These are phyloP conservation scores for Junco hyemalis DNA, from an alignment of 2,113 vertebrate species.

Conservation along the genomic window DNA sequence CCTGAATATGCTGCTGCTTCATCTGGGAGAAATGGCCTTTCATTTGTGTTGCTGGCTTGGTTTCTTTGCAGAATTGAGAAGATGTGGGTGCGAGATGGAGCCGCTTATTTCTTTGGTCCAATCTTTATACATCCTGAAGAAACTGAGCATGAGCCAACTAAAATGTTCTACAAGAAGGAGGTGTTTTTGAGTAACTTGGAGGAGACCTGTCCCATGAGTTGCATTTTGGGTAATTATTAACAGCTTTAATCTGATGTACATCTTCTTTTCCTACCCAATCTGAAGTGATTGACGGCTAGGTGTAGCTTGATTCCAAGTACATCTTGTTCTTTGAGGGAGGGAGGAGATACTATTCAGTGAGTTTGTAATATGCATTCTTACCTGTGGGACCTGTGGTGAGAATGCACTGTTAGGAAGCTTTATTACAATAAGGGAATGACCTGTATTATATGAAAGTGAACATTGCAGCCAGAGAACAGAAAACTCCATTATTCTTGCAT, in stretches of 20 bases:
- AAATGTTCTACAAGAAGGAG: constrained; percentile 99
- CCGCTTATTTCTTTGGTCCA: constrained; percentile 95
- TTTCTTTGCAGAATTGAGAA: constrained; percentile 84
- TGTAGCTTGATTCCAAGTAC: background rate
- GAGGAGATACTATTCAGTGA: background rate
- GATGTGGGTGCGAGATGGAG: constrained; percentile 97
- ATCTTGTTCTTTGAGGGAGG: background rate
- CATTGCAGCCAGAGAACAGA: background rate
- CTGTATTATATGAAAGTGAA: background rate
- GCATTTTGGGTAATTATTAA: constrained; percentile 87
- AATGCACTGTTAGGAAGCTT: background rate
- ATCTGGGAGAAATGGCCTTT: background rate
- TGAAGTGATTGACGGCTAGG: background rate
- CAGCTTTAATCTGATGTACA: background rate
- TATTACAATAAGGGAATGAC: background rate
- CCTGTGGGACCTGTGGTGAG: background rate
- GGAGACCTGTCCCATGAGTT: constrained; percentile 95
- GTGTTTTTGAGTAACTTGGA: constrained; percentile 98
- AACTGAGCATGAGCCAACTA: constrained; percentile 97
- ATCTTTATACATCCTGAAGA: constrained; percentile 99
- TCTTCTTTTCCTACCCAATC: background rate
- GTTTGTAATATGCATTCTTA: background rate
- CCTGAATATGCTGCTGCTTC: background rate
- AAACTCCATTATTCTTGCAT: background rate
- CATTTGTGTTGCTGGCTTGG: background rate